Evolutionary conservation across 2,888 invertebrate genomes (phyloP), one percentile per base, ranked within the genome.

Genomic region (Tipula unca): DNA sequence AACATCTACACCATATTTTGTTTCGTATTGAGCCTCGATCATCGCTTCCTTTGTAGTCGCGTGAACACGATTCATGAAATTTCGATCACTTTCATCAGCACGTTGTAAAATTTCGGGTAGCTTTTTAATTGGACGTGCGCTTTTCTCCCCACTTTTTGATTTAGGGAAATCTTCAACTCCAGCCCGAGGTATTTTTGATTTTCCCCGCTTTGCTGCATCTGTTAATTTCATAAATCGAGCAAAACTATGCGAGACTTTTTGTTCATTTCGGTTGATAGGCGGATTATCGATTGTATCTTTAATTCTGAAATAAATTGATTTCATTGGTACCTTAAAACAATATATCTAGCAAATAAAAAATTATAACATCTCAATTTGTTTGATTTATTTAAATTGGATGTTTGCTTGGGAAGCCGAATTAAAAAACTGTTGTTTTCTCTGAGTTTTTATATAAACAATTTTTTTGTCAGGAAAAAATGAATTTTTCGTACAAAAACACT

Each of bases 281-380:
- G 96, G 95, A 85, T 94, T 93, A 90, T 96, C 95, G 86, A 95
- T 94, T 90, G 95, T 94, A 42, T 93, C 92, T 89, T 94, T 94
- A 88, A 96, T 90, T 88, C 96, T 96, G 85, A 86, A 32, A 48
- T 20, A 39, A 39, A 10, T 32, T 32, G 5, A 32, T 6, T 32
- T 32, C 6, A n/a, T n/a, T n/a, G n/a, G n/a, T n/a, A n/a, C n/a
- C n/a, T n/a, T n/a, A n/a, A n/a, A n/a, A n/a, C n/a, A n/a, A n/a
- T n/a, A n/a, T n/a, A n/a, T n/a, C n/a, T n/a, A n/a, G n/a, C n/a
- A n/a, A n/a, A n/a, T n/a, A n/a, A n/a, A n/a, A n/a, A n/a, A n/a
- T n/a, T n/a, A n/a, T n/a, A n/a, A n/a, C n/a, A n/a, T n/a, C n/a
- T n/a, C n/a, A n/a, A n/a, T n/a, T n/a, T n/a, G n/a, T n/a, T n/a